Conservation (phyloP, 1,140 invertebrate species). For the Euura saliciscinereae region DNA sequence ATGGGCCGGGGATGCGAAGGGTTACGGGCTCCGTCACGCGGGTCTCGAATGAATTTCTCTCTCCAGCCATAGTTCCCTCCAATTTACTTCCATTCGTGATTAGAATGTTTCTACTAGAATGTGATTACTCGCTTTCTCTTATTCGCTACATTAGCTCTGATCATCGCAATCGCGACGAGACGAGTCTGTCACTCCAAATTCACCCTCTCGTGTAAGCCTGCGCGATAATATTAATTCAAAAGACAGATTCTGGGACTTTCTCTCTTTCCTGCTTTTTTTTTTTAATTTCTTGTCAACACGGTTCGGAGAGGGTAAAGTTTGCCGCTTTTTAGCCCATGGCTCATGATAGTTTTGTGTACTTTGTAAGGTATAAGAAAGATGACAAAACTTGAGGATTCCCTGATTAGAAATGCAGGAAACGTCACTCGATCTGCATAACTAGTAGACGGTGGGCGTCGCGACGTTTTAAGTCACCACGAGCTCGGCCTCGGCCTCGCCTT, state of each 20-base stretch:
- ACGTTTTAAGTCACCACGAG: slow-evolving; percentile 23
- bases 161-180: not conserved
- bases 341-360: no score
- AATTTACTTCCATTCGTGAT: slow-evolving; percentile 33
- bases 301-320: no score
- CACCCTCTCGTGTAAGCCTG: not conserved
- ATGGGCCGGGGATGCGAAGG: slow-evolving; percentile 17
- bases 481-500: not conserved
- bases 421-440: slow-evolving; percentile 34
- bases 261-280: no score
- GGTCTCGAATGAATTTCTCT: slow-evolving; percentile 7
- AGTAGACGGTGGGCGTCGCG: slow-evolving; percentile 19
- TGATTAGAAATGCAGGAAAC: slow-evolving; percentile 28
- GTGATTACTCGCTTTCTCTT: slow-evolving; percentile 9
- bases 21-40: slow-evolving; percentile 4
- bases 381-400: slow-evolving; percentile 22
- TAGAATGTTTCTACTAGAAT: no score
- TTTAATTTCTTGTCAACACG: no score
- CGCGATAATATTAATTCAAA: no score
- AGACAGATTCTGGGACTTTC: no score
- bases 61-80: slow-evolving; percentile 17
- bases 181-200: not conserved
- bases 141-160: not conserved
- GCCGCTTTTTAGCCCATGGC: no score
- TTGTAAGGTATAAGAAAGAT: not conserved